Conservation (phyloP, 2,888 invertebrate species). For the Julus scandinavius region DNA sequence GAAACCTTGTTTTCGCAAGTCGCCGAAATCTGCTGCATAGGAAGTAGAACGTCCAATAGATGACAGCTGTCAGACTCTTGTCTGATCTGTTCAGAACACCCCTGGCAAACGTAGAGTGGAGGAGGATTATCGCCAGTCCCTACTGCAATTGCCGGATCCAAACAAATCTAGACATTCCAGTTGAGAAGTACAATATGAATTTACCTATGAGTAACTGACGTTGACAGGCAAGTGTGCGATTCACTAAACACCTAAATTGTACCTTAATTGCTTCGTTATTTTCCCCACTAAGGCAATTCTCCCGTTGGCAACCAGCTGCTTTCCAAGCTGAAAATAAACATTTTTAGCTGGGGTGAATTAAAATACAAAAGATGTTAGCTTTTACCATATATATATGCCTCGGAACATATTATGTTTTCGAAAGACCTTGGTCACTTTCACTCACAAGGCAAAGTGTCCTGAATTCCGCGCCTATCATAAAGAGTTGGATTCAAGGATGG, state of each 20-base stretch:
- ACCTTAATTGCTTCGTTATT: conserved; percentile 68
- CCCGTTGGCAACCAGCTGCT: conserved; percentile 80
- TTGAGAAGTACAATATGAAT: not conserved
- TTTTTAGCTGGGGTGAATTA: too few relatives aligned
- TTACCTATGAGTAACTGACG: not conserved
- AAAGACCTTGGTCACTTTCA: not conserved
- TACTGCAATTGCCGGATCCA: conserved; percentile 88
- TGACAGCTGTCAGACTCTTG: conserved; percentile 64
- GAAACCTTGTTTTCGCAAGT: conserved; percentile 92
- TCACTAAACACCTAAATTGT: not conserved
- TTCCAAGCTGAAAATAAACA: conserved; percentile 66
- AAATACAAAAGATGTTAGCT: too few relatives aligned
- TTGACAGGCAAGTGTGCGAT: not conserved
- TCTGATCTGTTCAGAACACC: conserved; percentile 77
- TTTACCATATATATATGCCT: too few relatives aligned
- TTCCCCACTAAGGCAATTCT: conserved; percentile 78
- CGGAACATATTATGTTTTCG: not conserved
- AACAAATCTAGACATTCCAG: conserved; percentile 78
- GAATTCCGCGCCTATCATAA: conserved; percentile 86
- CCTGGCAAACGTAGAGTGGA: conserved; percentile 94
- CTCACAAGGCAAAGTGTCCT: conserved; percentile 66
- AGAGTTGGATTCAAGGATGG: conserved; percentile 95
- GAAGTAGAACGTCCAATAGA: conserved; percentile 72
- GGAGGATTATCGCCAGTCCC: conserved; percentile 76
- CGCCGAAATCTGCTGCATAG: conserved; percentile 94